These are phyloP conservation scores for Oncorhynchus masou DNA, from an alignment of 2,113 vertebrate species.

Conservation along the genomic window DNA sequence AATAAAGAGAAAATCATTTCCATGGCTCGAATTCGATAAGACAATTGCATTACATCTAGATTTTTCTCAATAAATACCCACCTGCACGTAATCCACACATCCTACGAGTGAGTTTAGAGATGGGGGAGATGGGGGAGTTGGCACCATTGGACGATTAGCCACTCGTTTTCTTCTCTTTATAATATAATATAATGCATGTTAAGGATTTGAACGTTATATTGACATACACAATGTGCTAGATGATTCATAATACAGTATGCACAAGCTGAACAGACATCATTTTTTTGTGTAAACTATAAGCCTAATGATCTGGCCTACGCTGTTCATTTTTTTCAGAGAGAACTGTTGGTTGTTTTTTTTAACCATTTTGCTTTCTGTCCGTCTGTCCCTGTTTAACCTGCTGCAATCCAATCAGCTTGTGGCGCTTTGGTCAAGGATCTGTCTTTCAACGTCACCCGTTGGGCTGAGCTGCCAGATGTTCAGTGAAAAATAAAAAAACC, in stretches of 20 bases:
- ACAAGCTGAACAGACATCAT: background rate
- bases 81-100: background rate
- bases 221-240: no score
- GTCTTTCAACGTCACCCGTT: slow-evolving; percentile 33
- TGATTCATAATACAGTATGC: no score
- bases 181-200: no score
- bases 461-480: slow-evolving; percentile 53
- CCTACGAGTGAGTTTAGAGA: no score
- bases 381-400: slow-evolving; percentile 51
- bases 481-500: slow-evolving; percentile 20
- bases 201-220: no score
- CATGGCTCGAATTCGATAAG: background rate
- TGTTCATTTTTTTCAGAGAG: no score
- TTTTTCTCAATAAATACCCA: no score
- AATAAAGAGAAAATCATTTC: background rate
- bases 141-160: no score
- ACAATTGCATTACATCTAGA: background rate
- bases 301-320: no score
- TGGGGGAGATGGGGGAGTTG: no score
- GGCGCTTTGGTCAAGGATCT: slow-evolving; percentile 32
- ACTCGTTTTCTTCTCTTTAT: no score
- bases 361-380: background rate
- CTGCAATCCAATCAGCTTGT: slow-evolving; percentile 57
- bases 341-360: background rate
- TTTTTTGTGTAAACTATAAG: background rate